phyloP scores from a whole-genome alignment of 2,113 vertebrate genomes.

The Morone chrysops region DNA sequence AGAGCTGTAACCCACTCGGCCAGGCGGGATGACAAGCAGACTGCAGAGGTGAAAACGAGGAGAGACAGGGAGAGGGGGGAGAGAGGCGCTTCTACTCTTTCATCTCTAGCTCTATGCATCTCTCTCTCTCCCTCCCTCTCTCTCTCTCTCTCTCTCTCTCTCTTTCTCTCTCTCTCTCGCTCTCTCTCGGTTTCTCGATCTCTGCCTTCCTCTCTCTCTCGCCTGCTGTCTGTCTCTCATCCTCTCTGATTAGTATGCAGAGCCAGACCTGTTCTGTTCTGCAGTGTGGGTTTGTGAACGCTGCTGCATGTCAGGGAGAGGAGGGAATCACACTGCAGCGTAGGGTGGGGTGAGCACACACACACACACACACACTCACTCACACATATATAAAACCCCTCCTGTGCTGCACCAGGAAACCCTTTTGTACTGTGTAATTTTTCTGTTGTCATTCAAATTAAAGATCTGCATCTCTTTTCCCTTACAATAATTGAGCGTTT shows the following conservation, averaged over 20 bases:
- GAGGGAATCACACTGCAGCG: slow-evolving; percentile 79
- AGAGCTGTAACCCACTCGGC: slow-evolving; percentile 49
- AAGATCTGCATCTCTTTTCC: background rate
- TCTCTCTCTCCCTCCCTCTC: slow-evolving; percentile 13
- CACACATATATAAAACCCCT: slow-evolving; percentile 27
- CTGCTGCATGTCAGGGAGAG: slow-evolving; percentile 71
- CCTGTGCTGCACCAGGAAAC: slow-evolving; percentile 70
- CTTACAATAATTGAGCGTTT: background rate
- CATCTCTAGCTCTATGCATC: slow-evolving; percentile 33
- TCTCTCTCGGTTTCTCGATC: background rate
- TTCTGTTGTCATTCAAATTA: slow-evolving; percentile 28
- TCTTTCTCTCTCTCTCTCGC: background rate
- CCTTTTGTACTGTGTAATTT: slow-evolving; percentile 59
- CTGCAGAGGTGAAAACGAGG: slow-evolving; percentile 65
- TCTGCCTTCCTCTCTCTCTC: background rate
- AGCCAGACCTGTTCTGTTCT: slow-evolving; percentile 77
- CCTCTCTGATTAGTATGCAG: slow-evolving; percentile 80
- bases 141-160: background rate
- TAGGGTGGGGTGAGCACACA: slow-evolving; percentile 46
- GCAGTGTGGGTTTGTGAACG: slow-evolving; percentile 83
- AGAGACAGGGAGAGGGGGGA: slow-evolving; percentile 9
- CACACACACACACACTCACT: slow-evolving; percentile 23
- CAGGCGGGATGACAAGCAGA: slow-evolving; percentile 45
- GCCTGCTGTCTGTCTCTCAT: slow-evolving; percentile 8
- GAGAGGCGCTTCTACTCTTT: slow-evolving; percentile 40